Base-by-base conservation (phyloP, 2,113 vertebrate species). In the Anguilla rostrata region DNA sequence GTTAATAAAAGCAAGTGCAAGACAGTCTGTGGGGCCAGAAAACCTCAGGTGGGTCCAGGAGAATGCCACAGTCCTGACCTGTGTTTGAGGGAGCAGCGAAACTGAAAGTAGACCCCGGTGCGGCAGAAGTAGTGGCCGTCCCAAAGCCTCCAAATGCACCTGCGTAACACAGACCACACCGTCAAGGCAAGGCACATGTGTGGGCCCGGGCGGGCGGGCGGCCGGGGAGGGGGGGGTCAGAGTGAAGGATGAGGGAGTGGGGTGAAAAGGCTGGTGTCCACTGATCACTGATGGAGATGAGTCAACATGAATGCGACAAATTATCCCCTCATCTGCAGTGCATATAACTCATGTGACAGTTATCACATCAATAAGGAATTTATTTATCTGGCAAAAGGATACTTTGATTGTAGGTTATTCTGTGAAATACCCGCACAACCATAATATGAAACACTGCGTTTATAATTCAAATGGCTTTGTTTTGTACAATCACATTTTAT, bases 111-210 rank as follows among this genome's bases (percentile, higher is more conserved):
- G 97, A 94, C 0, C 95, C 97, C 2, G 94, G 83, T 0, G 94
- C 91, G 4, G 96, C 95, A 75, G 94, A 89, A 46, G 98, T 98
- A 46, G 97, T 93, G 0, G 97, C 94, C 4, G 97, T 93, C 56
- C 98, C 98, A 88, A 99, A 99, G 34, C 97, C 97, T 80, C 98
- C 97, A 83, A 99, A 99, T 0, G 96, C 91, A 88, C 98, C 98
- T 99, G 90, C 84, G 81, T 66, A 86, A 87, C 75, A 80, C 34
- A 91, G n/a, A 89, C 39, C 53, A 88, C 83, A 91, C 80, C 12
- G 84, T 56, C 39, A 86, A 75, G 81, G 22, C 60, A 1, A 49
- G 49, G 39, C 29, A 1, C 9, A 1, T 86, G 11, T 29, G 63
- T 71, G n/a, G 71, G 26, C 26, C 20, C 5, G 63, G 5, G 63